Evolutionary conservation across 2,888 invertebrate species (phyloP).

Genomic region (Mechanitis messenoides): DNA sequence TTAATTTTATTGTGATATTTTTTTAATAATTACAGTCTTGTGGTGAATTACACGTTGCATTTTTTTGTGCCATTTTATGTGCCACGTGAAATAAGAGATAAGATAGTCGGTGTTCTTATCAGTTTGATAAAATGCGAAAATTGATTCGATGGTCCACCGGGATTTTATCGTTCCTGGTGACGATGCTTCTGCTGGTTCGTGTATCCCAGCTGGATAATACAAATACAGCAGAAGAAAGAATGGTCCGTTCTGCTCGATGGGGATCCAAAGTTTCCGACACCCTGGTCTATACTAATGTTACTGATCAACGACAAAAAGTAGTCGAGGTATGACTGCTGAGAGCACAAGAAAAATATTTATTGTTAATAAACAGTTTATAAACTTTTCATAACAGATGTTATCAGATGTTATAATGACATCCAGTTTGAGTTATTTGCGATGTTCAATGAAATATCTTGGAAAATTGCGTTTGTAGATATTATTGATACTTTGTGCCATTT

Average conservation of each 20-base stretch:
- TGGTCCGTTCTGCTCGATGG: conserved; percentile 24
- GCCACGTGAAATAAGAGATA: conserved; percentile 1
- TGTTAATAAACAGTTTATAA: neutral
- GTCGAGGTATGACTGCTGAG: conserved; percentile 27
- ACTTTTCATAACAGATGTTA: neutral
- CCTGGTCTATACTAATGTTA: neutral
- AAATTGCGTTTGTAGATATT: neutral
- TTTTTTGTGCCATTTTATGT: neutral
- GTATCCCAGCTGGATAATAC: conserved; percentile 34
- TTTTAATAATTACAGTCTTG: neutral
- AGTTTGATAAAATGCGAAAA: conserved; percentile 41
- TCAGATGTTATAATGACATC: too few relatives aligned
- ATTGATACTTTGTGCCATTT: neutral
- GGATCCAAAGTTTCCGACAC: neutral
- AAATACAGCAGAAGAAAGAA: conserved; percentile 15
- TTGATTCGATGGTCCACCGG: conserved; percentile 39
- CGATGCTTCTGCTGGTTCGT: conserved; percentile 39
- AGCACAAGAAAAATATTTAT: neutral
- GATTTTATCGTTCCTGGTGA: conserved; percentile 36
- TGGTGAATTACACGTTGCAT: neutral
- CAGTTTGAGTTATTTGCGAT: too few relatives aligned
- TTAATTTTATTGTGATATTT: neutral
- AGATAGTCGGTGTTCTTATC: conserved; percentile 1
- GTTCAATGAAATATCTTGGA: neutral
- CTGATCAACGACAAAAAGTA: conserved; percentile 24